phyloP scores from a whole-genome alignment of 2,113 vertebrate genomes.

The Tretioscincus oriximinensis region DNA sequence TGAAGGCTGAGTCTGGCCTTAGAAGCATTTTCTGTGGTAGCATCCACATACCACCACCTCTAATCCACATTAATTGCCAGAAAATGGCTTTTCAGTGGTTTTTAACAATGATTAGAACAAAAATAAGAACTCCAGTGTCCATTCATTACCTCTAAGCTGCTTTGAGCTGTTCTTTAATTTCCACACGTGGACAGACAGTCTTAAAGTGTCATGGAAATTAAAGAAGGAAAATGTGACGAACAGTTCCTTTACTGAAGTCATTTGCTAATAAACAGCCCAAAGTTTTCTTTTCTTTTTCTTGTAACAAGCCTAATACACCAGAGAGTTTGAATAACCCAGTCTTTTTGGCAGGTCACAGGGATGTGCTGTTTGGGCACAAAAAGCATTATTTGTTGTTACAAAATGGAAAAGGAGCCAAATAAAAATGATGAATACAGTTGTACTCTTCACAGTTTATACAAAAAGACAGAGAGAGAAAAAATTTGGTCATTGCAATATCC shows the following conservation, averaged over 20 bases:
- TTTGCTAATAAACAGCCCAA: slow-evolving; percentile 67
- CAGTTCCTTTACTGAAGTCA: slow-evolving; percentile 60
- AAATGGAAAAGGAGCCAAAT: slow-evolving; percentile 28
- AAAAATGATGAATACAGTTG: slow-evolving; percentile 37
- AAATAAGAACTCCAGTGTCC: no score
- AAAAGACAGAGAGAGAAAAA: slow-evolving; percentile 17
- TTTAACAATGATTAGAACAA: no score
- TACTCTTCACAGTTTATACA: neutral
- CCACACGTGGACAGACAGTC: neutral
- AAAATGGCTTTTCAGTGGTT: no score
- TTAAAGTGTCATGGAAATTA: slow-evolving; percentile 21
- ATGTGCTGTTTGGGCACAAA: slow-evolving; percentile 43
- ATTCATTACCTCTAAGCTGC: no score
- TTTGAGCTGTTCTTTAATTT: no score
- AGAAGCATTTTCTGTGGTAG: no score
- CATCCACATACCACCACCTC: no score
- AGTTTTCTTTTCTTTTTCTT: neutral
- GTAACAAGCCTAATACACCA: slow-evolving; percentile 56
- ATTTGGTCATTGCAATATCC: slow-evolving; percentile 26
- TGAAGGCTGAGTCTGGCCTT: no score
- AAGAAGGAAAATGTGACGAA: slow-evolving; percentile 44
- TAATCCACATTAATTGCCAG: no score
- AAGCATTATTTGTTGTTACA: slow-evolving; percentile 37
- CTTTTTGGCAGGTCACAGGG: slow-evolving; percentile 47
- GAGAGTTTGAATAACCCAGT: slow-evolving; percentile 46